Evolutionary conservation across 2,113 vertebrate genomes (phyloP).

Genomic region (Columba janthina): DNA sequence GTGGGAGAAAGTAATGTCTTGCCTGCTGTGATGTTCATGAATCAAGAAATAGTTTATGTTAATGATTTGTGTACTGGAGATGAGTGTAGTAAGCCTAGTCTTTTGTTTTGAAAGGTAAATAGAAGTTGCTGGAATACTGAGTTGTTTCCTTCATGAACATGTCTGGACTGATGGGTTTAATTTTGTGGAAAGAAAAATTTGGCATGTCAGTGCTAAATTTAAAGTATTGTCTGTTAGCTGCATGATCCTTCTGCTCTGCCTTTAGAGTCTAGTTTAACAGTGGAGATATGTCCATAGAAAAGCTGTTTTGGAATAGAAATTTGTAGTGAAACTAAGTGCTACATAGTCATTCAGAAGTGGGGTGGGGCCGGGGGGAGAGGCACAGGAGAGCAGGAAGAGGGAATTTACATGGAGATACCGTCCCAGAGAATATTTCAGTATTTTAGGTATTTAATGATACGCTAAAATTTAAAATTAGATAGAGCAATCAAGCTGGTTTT

Average conservation of each 20-base stretch:
- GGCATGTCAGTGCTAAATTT: neutral
- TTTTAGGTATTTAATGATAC: neutral
- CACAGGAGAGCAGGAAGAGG: too few relatives aligned
- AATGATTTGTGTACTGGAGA: neutral
- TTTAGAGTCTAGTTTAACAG: neutral
- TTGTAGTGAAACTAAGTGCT: neutral
- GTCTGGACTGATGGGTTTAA: neutral
- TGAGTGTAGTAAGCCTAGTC: neutral
- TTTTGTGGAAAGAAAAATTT: neutral
- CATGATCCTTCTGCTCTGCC: neutral
- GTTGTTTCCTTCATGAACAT: neutral
- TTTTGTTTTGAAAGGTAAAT: neutral
- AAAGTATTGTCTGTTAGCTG: neutral
- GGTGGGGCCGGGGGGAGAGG: too few relatives aligned
- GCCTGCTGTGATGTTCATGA: conserved; percentile 22
- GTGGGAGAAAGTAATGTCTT: neutral
- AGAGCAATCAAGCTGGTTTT: neutral
- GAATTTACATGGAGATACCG: neutral
- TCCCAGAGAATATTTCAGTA: too few relatives aligned
- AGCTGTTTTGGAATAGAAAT: neutral
- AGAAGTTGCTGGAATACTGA: neutral
- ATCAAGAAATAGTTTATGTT: neutral
- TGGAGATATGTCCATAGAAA: neutral
- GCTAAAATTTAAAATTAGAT: neutral
- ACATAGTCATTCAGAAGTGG: neutral